A percentile compares a stretch with the other conserved stretches of the same genome.
phyloP scores from a whole-genome alignment of 2,113 vertebrate genomes.

The Ovibos moschatus region DNA sequence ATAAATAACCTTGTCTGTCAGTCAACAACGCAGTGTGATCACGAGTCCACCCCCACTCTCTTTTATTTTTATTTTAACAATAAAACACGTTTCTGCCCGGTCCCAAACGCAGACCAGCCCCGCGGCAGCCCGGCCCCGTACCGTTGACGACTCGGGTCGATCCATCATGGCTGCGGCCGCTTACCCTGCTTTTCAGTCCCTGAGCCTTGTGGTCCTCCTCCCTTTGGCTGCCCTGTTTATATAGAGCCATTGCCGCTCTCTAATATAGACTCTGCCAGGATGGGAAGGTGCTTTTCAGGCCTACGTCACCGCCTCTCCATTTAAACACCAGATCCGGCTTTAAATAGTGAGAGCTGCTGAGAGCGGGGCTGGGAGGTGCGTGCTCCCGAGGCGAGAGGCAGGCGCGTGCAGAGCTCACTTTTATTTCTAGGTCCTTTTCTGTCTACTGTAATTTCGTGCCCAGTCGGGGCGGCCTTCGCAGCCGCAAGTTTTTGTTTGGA shows the following conservation, averaged over 20 bases:
- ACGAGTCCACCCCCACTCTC: conserved; percentile 54
- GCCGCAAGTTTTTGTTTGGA: neutral
- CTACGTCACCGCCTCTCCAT: conserved; percentile 96
- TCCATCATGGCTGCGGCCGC: conserved; percentile 84
- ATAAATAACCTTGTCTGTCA: conserved; percentile 69
- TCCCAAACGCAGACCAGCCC: conserved; percentile 77
- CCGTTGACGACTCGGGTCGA: conserved; percentile 76
- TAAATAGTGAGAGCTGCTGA: conserved; percentile 91
- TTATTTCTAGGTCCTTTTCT: neutral
- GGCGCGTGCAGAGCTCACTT: conserved; percentile 39
- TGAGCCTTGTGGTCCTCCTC: conserved; percentile 92
- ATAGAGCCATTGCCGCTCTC: conserved; percentile 97
- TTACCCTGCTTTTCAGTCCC: conserved; percentile 82
- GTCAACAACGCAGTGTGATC: conserved; percentile 58
- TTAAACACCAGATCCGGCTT: conserved; percentile 96
- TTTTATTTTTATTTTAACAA: conserved; percentile 55
- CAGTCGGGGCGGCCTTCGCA: neutral
- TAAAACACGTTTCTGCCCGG: conserved; percentile 71
- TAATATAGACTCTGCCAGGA: conserved; percentile 99
- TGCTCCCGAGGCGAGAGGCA: conserved; percentile 74
- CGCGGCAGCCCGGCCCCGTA: conserved; percentile 73
- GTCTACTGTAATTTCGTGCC: neutral
- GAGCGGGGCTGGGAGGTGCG: conserved; percentile 84
- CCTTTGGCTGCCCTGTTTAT: conserved; percentile 92
- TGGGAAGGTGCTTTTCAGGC: conserved; percentile 96